Percentiles rank a stretch among this genome's conserved stretches.
Evolutionary conservation across 2,113 vertebrate species (phyloP).

Genomic region (Microcebus murinus): DNA sequence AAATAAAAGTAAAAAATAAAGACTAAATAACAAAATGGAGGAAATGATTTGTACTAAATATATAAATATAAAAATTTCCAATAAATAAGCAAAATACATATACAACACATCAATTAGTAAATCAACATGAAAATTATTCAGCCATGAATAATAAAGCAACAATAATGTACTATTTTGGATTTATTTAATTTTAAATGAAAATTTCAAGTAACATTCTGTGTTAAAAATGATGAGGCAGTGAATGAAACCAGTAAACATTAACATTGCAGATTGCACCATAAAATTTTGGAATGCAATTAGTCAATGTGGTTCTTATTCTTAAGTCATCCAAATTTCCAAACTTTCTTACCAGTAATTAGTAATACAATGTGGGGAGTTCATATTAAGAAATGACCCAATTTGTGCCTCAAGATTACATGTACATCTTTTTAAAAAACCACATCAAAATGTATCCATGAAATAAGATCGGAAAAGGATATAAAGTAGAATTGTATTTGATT

Average conservation of each 20-base stretch:
- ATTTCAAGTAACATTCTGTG: background rate
- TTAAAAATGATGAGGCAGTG: background rate
- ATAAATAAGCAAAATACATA: constrained; percentile 40
- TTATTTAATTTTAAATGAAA: constrained; percentile 19
- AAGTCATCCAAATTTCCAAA: constrained; percentile 6
- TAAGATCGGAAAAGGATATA: background rate
- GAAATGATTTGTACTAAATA: constrained; percentile 2
- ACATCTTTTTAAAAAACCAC: constrained; percentile 4
- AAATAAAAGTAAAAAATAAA: background rate
- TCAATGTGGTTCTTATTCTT: background rate
- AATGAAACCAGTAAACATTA: background rate
- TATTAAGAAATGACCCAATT: constrained; percentile 15
- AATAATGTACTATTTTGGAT: background rate
- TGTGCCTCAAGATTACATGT: background rate
- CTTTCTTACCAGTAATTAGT: constrained; percentile 2
- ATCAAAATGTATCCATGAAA: background rate
- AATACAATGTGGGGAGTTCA: background rate
- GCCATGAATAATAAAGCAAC: background rate
- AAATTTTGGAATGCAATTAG: background rate
- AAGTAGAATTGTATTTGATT: background rate
- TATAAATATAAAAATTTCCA: background rate
- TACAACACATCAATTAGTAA: background rate
- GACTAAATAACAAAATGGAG: constrained; percentile 7
- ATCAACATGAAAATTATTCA: constrained; percentile 35
- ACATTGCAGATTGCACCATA: background rate